Evolutionary conservation across 2,113 vertebrate genomes (phyloP), one percentile per base, ranked within the genome.

Genomic region (Platysteira castanea): DNA sequence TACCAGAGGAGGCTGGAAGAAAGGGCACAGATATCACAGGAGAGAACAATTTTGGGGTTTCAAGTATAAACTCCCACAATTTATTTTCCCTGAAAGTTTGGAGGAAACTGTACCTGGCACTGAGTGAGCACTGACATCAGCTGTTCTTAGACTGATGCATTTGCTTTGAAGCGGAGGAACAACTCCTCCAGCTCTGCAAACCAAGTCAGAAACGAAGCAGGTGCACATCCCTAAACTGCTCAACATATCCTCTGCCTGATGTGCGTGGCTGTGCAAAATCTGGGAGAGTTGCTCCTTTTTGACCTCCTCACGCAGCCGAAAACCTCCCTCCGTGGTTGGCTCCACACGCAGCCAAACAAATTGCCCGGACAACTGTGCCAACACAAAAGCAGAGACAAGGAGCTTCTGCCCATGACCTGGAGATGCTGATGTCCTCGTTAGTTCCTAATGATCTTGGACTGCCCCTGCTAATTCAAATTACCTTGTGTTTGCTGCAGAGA

Each of bases 341-440:
- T 74, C 75, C 30, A 54, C 1, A 3, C 41, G 12, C 46, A 49
- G 65, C 41, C 63, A 56, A 18, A 65, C 37, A 73, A 89, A 87
- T 33, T 20, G 77, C 53, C 80, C 7, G 30, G 33, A 80, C 83
- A 78, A 86, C 53, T 5, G 44, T 15, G 86, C 77, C 91, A 81
- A 54, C 47, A 75, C 56, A 84, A 65, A 60, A 94, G 73, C 69
- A 61, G 65, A 61, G 33, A 59, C 47, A 68, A 71, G 91, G 69
- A 94, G 77, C 80, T 94, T 17, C 56, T 92, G 81, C 84, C 68
- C 90, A 54, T 39, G 90, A 94, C 88, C 96, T 88, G 87, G 77
- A 89, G 94, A 89, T 69, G 81, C 63, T 93, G 94, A 76, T 89
- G 93, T 79, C 93, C 94, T 94, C 9, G 30, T 93, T 95, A 96